Conservation (phyloP, 2,113 vertebrate species). For the Percopsis transmontana region DNA sequence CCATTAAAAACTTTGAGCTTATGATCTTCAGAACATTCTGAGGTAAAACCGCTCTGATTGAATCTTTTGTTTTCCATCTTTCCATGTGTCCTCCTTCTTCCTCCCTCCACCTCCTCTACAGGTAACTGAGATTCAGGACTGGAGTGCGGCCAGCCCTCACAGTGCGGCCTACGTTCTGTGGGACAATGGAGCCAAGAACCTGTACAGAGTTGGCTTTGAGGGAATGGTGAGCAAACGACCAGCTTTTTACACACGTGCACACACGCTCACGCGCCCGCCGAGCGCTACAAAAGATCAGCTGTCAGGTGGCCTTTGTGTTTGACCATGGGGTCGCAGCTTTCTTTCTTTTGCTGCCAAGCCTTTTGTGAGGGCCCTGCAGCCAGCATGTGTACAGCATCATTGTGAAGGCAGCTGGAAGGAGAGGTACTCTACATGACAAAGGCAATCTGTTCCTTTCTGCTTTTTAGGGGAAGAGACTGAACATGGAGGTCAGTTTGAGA, state of each 20-base stretch:
- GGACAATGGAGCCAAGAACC: conserved; percentile 99
- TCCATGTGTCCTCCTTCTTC: not conserved
- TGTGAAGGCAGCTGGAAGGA: conserved; percentile 77
- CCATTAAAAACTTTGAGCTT: too few species aligned
- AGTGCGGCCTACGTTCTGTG: conserved; percentile 98
- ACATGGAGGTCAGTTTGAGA: conserved; percentile 65
- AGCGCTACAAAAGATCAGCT: conserved; percentile 60
- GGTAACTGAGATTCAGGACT: conserved; percentile 99
- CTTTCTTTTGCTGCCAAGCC: conserved; percentile 59
- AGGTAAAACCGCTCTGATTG: not conserved
- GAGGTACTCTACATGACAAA: conserved; percentile 79
- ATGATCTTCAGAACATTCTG: not conserved
- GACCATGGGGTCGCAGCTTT: conserved; percentile 36
- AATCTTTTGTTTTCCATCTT: conserved; percentile 5
- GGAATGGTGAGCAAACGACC: conserved; percentile 91
- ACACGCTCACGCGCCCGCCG: conserved; percentile 8
- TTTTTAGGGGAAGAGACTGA: conserved; percentile 41
- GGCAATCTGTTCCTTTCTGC: conserved; percentile 72
- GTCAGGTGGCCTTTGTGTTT: conserved; percentile 64
- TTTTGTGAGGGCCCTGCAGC: conserved; percentile 74
- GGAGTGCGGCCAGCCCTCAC: conserved; percentile 97
- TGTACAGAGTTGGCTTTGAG: conserved; percentile 98
- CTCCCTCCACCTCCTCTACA: conserved; percentile 53
- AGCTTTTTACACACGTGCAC: conserved; percentile 25
- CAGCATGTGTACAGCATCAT: conserved; percentile 66